Evolutionary conservation across 2,113 vertebrate species (phyloP).

Genomic region (Pachypanchax playfairii): DNA sequence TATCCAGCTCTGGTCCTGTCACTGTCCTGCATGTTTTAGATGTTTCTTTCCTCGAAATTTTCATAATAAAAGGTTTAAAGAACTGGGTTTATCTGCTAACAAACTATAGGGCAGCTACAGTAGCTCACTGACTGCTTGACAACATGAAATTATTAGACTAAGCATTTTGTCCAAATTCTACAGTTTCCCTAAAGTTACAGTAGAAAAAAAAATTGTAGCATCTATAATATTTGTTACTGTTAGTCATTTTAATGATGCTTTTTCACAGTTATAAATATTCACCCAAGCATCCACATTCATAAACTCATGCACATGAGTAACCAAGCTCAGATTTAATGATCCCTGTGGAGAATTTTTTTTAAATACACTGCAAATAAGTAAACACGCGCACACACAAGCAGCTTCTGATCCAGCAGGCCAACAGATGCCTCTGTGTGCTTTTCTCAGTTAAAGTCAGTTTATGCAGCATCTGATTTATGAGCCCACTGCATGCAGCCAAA

Average conservation of each 20-base stretch:
- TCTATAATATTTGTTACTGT: slow-evolving; percentile 9
- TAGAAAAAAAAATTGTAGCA: not conserved
- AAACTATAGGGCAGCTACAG: not conserved
- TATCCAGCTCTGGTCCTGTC: too few species aligned
- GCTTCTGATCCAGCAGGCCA: slow-evolving; percentile 50
- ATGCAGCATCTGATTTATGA: slow-evolving; percentile 60
- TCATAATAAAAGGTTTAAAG: too few species aligned
- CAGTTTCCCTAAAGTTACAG: not conserved
- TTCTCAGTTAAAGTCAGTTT: slow-evolving; percentile 34
- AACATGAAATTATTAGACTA: too few species aligned
- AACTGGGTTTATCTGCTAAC: not conserved
- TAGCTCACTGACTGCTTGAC: too few species aligned
- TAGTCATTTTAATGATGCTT: not conserved
- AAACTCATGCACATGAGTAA: not conserved
- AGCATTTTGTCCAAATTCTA: not conserved
- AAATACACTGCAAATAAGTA: slow-evolving; percentile 38
- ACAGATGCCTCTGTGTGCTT: slow-evolving; percentile 49
- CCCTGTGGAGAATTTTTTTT: slow-evolving; percentile 47
- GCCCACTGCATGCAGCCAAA: slow-evolving; percentile 54
- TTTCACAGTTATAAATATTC: slow-evolving; percentile 4
- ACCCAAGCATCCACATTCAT: not conserved
- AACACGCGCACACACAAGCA: slow-evolving; percentile 27
- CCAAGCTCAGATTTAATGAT: slow-evolving; percentile 30
- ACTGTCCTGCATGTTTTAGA: too few species aligned
- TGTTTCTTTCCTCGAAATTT: too few species aligned